Conservation (phyloP, 2,888 invertebrate genomes). For the Euzetes globulus region DNA sequence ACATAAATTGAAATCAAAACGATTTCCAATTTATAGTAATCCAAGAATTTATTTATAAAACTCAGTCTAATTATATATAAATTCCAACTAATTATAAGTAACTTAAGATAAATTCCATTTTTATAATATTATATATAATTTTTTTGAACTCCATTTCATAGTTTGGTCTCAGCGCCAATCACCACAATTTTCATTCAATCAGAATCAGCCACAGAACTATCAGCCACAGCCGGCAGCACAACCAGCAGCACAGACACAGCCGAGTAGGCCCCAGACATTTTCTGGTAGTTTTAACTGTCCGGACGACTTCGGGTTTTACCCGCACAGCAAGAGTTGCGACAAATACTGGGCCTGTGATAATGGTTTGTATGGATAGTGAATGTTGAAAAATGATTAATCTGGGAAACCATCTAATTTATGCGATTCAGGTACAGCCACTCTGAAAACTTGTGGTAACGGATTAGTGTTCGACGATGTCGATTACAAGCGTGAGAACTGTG, state of each 20-base stretch:
- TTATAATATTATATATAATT: neutral
- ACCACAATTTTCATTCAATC: slow-evolving; percentile 33
- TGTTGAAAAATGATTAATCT: too few relatives aligned
- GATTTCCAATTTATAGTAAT: too few relatives aligned
- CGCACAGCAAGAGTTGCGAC: slow-evolving; percentile 79
- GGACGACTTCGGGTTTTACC: slow-evolving; percentile 88
- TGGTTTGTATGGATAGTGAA: slow-evolving; percentile 48
- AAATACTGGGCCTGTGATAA: slow-evolving; percentile 94
- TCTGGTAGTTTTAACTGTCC: slow-evolving; percentile 69
- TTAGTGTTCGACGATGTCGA: slow-evolving; percentile 83
- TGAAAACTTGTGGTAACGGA: slow-evolving; percentile 89
- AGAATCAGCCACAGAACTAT: neutral
- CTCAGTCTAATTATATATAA: too few relatives aligned
- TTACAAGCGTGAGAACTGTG: slow-evolving; percentile 87
- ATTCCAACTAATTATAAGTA: too few relatives aligned
- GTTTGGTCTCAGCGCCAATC: slow-evolving; percentile 35
- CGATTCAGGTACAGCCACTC: slow-evolving; percentile 57
- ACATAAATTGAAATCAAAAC: too few relatives aligned
- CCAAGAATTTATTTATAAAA: too few relatives aligned
- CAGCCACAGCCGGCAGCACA: slow-evolving; percentile 26
- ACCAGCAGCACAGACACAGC: slow-evolving; percentile 1
- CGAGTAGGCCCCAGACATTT: neutral
- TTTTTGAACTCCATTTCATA: neutral
- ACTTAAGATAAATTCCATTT: neutral
- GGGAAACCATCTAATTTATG: too few relatives aligned